Conservation (phyloP, 2,113 vertebrate genomes). For the Pholis gunnellus region DNA sequence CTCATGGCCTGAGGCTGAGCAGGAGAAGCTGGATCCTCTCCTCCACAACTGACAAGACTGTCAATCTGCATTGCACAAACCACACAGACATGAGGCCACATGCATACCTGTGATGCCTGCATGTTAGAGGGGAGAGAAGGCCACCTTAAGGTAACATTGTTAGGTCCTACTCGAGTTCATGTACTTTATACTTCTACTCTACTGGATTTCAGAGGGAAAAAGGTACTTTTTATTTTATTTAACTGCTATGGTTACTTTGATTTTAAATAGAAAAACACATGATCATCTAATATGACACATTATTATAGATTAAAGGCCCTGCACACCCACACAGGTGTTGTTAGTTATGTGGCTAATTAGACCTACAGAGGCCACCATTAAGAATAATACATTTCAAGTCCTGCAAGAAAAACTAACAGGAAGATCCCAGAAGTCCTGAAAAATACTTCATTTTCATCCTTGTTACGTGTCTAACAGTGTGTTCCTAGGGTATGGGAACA, state of each 20-base stretch:
- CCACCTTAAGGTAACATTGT: not conserved
- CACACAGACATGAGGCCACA: not conserved
- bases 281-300: too few relatives aligned
- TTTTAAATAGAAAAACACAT: not conserved
- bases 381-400: not conserved
- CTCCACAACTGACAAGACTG: not conserved
- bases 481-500: constrained; percentile 25
- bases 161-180: not conserved
- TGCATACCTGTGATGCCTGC: not conserved
- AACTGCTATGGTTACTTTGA: not conserved
- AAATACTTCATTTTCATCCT: too few relatives aligned
- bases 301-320: not conserved
- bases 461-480: constrained; percentile 13
- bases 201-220: not conserved
- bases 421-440: not conserved
- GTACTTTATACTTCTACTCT: not conserved
- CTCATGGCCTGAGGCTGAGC: constrained; percentile 17
- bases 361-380: not conserved
- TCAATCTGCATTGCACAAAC: constrained; percentile 25
- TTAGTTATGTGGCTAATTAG: not conserved
- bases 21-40: constrained; percentile 1
- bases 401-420: not conserved
- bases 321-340: not conserved
- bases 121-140: not conserved
- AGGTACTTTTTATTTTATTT: not conserved